A percentile compares a stretch with the other conserved stretches of the same genome.
Evolutionary conservation across 2,888 invertebrate species (phyloP).

Genomic region (Cylloceria caligata): DNA sequence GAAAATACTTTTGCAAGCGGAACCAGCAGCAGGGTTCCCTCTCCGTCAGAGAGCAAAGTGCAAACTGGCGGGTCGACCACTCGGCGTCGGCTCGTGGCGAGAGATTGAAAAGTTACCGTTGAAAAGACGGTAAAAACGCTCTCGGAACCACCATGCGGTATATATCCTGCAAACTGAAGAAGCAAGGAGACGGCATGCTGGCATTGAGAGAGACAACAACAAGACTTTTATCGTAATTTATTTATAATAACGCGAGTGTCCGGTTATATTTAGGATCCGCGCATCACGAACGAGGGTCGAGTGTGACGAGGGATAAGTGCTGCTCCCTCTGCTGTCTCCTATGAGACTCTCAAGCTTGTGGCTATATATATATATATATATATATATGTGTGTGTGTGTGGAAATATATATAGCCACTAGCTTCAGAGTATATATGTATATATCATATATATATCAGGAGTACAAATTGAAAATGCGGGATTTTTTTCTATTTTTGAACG

Average conservation of each 20-base stretch:
- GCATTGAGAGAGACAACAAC: slow-evolving; percentile 1
- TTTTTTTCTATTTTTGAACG: too few species aligned
- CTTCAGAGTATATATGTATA: too few species aligned
- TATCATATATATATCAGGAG: too few species aligned
- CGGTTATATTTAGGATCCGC: slow-evolving; percentile 58
- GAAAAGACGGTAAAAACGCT: slow-evolving; percentile 61
- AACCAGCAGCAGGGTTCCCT: slow-evolving; percentile 6
- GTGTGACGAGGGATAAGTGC: slow-evolving; percentile 26
- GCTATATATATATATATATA: background rate
- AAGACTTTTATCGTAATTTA: slow-evolving; percentile 53
- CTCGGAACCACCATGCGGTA: background rate
- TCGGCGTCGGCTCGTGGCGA: slow-evolving; percentile 37
- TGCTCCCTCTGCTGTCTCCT: background rate
- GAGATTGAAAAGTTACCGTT: slow-evolving; percentile 63
- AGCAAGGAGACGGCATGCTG: background rate
- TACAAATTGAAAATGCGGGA: too few species aligned
- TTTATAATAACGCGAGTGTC: slow-evolving; percentile 55
- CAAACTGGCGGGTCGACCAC: slow-evolving; percentile 60
- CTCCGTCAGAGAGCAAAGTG: slow-evolving; percentile 59
- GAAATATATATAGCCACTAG: background rate
- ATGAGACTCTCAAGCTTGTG: background rate
- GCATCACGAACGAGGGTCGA: slow-evolving; percentile 47
- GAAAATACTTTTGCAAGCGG: slow-evolving; percentile 58
- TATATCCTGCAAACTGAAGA: background rate
- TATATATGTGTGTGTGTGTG: background rate